phyloP scores from a whole-genome alignment of 2,888 invertebrate species.

The Yponomeuta plumbellus region DNA sequence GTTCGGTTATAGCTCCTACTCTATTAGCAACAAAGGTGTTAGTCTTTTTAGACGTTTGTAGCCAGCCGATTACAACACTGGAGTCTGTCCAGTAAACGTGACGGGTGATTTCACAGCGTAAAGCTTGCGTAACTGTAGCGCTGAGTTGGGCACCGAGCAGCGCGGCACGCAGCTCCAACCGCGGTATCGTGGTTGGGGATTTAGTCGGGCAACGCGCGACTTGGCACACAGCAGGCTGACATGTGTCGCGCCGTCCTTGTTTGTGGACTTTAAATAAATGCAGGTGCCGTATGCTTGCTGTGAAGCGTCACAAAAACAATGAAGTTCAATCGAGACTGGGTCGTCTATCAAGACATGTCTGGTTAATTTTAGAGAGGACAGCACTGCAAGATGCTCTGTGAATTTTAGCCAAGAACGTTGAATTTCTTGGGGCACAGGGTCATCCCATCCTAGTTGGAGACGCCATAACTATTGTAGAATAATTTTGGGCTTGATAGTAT shows the following conservation, averaged over 20 bases:
- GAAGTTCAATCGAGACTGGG: not conserved
- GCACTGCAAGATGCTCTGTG: no score
- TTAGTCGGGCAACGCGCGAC: no score
- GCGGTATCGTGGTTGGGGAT: not conserved
- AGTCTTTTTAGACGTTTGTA: not conserved
- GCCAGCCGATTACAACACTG: not conserved
- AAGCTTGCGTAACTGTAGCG: not conserved
- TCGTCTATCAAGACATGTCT: no score
- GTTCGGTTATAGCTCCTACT: not conserved
- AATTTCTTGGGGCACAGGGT: no score
- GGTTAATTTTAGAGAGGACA: no score
- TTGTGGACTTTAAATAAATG: not conserved
- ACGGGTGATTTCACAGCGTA: not conserved
- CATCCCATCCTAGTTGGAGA: no score
- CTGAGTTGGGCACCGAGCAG: not conserved
- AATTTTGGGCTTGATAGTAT: constrained; percentile 2
- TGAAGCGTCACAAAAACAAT: constrained; percentile 6
- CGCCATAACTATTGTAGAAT: constrained; percentile 9
- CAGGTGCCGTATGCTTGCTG: not conserved
- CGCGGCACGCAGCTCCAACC: not conserved
- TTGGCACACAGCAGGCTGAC: no score
- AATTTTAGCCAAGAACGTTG: no score
- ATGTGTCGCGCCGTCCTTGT: not conserved
- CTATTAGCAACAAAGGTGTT: not conserved
- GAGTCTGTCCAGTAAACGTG: constrained; percentile 9